These are phyloP conservation scores for Megaceryle maxima DNA, from an alignment of 2,113 vertebrate genomes.

Conservation along the genomic window DNA sequence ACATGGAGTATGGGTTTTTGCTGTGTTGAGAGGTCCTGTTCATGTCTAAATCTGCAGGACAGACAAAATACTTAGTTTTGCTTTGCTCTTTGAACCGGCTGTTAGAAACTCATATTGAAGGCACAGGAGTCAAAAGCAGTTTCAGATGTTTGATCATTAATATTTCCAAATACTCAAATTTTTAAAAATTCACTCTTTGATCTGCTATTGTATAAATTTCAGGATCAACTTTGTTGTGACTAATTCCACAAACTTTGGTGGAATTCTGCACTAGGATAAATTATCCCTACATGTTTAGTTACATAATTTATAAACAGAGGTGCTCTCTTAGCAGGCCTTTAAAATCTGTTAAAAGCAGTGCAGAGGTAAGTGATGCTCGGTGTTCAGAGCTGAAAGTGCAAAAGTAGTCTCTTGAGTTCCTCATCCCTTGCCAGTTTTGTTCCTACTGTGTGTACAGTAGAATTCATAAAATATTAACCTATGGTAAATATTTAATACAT, in stretches of 20 bases:
- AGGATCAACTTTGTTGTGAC: not conserved
- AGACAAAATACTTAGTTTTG: not conserved
- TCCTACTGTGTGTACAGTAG: conserved; percentile 1
- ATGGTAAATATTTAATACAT: conserved; percentile 67
- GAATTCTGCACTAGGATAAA: not conserved
- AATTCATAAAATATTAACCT: conserved; percentile 68
- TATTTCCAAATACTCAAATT: not conserved
- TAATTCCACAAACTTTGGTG: not conserved
- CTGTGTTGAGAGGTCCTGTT: not conserved
- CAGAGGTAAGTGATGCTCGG: not conserved
- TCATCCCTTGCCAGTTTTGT: conserved; percentile 1
- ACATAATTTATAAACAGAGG: not conserved
- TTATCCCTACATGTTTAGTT: not conserved
- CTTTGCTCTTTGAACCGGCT: not conserved
- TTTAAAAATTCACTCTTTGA: not conserved
- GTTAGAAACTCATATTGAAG: not conserved
- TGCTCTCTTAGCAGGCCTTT: not conserved
- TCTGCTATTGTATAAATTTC: not conserved
- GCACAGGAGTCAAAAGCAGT: not conserved
- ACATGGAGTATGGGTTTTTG: not conserved
- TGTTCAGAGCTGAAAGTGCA: conserved; percentile 5
- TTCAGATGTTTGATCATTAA: not conserved
- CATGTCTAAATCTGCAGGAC: not conserved
- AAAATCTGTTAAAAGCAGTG: not conserved
- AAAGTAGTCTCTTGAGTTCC: not conserved